Evolutionary conservation across 2,888 invertebrate species (phyloP), one percentile per base, ranked within the genome.

Genomic region (Chymomyza procnemis): DNA sequence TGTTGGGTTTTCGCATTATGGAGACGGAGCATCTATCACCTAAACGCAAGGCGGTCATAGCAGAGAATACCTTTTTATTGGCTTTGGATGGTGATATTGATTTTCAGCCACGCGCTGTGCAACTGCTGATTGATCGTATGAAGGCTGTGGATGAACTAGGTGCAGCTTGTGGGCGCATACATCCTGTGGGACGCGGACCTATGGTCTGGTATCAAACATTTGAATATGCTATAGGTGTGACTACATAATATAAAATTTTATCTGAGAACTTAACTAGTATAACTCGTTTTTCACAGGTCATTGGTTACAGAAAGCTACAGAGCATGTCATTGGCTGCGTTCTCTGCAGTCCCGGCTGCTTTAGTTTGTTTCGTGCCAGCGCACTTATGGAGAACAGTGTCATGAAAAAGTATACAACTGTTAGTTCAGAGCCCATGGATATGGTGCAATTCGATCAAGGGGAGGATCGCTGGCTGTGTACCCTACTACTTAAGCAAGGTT

Each of bases 401-500:
- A 96, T 97, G 95, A 94, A 93, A 82, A 96, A 94, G 87, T 97
- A 98, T 88, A 97, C 97, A 0, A 94, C 95, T 0, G 93, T 94
- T 73, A 93, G 95, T 0, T 92, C 93, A 67, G 95, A 96, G 87
- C 96, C 97, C 0, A 92, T 94, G 73, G 97, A 97, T 91, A 97
- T 94, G 85, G 96, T 97, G 19, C 97, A 97, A 89, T 97, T 96
- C 88, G 97, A 97, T 93, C 97, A 97, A 92, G 97, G 97, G n/a
- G 98, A 99, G 90, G 98, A 99, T 91, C 94, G 98, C 74, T 98
- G 98, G 98, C 92, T 98, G 6, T 98, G 98, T 89, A 98, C 98
- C 0, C 91, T 98, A 61, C 92, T 99, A 0, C 92, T 98, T 0
- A 98, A 98, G 90, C 93, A 97, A 78, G 98, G 98, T 0, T 97